Base-by-base conservation (phyloP, 2,113 vertebrate species). In the Coptodon rendalli region DNA sequence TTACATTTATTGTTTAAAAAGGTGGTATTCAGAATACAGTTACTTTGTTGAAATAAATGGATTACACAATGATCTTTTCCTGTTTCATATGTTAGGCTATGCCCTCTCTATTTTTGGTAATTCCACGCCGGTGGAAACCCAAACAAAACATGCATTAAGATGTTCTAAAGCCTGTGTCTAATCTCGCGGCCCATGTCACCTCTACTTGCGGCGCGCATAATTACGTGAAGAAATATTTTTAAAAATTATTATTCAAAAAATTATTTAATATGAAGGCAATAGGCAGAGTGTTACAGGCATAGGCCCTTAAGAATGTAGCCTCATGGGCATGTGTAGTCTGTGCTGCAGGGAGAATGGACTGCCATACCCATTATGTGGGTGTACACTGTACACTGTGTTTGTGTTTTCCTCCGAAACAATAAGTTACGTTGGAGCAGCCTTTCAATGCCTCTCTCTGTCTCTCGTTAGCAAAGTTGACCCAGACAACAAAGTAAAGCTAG, bases 91-190 rank as follows among this genome's bases (percentile, higher is more conserved):
- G 56, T 31, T 59, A 9, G 56, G 27, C 56, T 31, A 29, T 31
- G 7, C 1, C 7, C 1, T 59, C 7, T 59, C 27, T 59, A 31
- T 31, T 59, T 3, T 59, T 59, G 27, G 27, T 29, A 59, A 59
- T 59, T 29, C 7, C 13, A 59, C 2, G 7, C 56, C 0, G 0
- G 13, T 29, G 56, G 56, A 59, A 59, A 17, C 56, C 13, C 13
- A 59, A 59, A 59, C 7, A 29, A 29, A 59, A 59, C 7, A 59
- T 3, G 14, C 56, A 31, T 59, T 59, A 59, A 31, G 56, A 31
- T 31, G 7, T 31, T 59, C 0, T 59, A 29, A 57, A 29, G 56
- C 27, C 56, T 59, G 54, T 27, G 24, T 27, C 54, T 57, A 14
- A 57, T 57, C 5, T 31, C 3, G 1, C 2, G 7, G 56, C 1